A percentile compares a stretch with the other conserved stretches of the same genome.
Conservation (phyloP, 2,888 invertebrate genomes). For the Eupithecia subfuscata region DNA sequence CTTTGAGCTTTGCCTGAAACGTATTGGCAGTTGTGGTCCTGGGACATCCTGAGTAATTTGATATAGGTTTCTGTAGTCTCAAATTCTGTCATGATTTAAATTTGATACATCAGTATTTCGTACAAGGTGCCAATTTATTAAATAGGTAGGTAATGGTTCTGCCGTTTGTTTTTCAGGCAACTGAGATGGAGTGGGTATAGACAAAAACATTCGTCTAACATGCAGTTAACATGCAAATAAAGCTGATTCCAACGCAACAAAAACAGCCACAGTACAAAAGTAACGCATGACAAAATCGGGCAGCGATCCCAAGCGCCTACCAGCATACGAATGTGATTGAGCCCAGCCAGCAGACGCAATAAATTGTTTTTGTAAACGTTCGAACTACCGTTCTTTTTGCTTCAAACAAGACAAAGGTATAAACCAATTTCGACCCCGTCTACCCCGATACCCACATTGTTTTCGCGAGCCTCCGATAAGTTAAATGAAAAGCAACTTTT, state of each 20-base stretch:
- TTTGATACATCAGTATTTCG: not conserved
- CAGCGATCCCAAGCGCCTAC: conserved; percentile 23
- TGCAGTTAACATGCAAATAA: conserved; percentile 24
- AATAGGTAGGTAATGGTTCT: not conserved
- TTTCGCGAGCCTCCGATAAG: conserved; percentile 60
- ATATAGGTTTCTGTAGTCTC: conserved; percentile 5
- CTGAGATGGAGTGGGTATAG: not conserved
- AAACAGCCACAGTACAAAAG: conserved; percentile 22
- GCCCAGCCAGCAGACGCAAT: conserved; percentile 26
- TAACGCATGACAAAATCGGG: conserved; percentile 35
- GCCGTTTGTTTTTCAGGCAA: not conserved
- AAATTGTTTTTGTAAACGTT: conserved; percentile 37
- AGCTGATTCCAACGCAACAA: conserved; percentile 22
- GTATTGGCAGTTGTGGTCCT: conserved; percentile 55
- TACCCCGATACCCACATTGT: conserved; percentile 61
- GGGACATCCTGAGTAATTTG: conserved; percentile 31
- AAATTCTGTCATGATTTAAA: not conserved
- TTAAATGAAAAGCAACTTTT: conserved; percentile 74
- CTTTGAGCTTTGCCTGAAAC: conserved; percentile 60
- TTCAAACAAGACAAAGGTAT: conserved; percentile 64
- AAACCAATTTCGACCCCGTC: conserved; percentile 63
- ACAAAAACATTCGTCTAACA: not conserved
- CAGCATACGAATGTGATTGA: conserved; percentile 36
- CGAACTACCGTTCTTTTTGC: conserved; percentile 33
- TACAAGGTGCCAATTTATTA: not conserved